Base-by-base conservation (phyloP, 2,797 vertebrate genomes). In the Harpagifer antarcticus region DNA sequence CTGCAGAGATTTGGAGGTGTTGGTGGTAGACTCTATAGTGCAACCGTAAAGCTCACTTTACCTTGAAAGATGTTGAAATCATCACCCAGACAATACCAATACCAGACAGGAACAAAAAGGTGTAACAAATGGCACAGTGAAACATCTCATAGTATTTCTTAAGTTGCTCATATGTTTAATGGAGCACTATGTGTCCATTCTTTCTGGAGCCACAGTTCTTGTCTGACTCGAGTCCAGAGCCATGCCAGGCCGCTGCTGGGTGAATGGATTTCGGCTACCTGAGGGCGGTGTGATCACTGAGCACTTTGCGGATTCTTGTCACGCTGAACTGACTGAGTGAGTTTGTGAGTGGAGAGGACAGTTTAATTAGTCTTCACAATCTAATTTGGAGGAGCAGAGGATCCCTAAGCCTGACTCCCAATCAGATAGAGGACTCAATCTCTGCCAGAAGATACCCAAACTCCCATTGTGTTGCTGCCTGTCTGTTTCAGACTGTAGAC, bases 331-430 rank as follows among this genome's bases (percentile, higher is more conserved):
- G 33, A 71, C 66, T 62, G 83, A 83, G 68, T 76, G 64, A 40
- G 52, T 64, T 60, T 75, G 58, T 55, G 60, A 76, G 60, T 31
- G 37, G 61, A 85, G 47, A 67, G 52, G 82, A 81, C 86, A 77
- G 77, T 82, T 84, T 83, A 85, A 88, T 88, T 86, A 88, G 76
- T 69, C 70, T 64, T 27, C 48, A 60, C 67, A 59, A 76, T 78
- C 80, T 78, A 63, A 33, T 72, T 11, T 66, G 54, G 19, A 68
- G 73, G 53, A 54, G 16, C 44, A 55, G 62, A 60, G 12, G 58
- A 58, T 6, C 49, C 69, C 31, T 55, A 71, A 42, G 67, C 78
- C 70, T 2, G 54, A 81, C 64, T 72, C 64, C 47, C 27, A 77
- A 69, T 69, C 66, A 76, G 50, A 23, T 23, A 37, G 33, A 37